Evolutionary conservation across 2,797 vertebrate species (phyloP).

Genomic region (Hemibagrus guttatus): DNA sequence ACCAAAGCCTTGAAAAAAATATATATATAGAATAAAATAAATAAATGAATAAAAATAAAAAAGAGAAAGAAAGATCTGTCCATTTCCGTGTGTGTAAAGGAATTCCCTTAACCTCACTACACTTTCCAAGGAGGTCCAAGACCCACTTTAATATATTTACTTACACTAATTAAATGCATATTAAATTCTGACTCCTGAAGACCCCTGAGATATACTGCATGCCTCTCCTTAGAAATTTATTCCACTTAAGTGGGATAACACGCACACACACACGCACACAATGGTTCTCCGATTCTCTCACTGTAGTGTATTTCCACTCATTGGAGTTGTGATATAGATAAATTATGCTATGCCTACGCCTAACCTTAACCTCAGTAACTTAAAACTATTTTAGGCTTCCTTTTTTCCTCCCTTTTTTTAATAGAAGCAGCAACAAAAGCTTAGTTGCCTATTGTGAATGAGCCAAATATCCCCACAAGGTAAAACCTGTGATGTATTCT

Average conservation of each 20-base stretch:
- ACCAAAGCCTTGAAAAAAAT: too few relatives aligned
- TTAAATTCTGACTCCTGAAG: conserved; percentile 32
- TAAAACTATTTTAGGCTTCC: neutral
- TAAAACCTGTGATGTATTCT: neutral
- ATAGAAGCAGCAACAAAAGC: neutral
- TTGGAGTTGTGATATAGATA: neutral
- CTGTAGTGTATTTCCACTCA: neutral
- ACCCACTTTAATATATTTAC: conserved; percentile 26
- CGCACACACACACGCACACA: conserved; percentile 2
- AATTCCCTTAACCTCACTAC: neutral
- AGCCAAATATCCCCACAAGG: neutral
- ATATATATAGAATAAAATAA: too few relatives aligned
- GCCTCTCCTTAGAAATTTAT: neutral
- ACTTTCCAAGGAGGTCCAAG: neutral
- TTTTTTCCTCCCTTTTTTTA: too few relatives aligned
- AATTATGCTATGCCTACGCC: neutral
- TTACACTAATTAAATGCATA: conserved; percentile 35
- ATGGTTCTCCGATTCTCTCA: neutral
- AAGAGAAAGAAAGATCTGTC: too few relatives aligned
- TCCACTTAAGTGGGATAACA: neutral
- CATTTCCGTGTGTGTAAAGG: too few relatives aligned
- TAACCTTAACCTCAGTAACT: neutral
- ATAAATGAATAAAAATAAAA: neutral
- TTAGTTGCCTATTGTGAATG: neutral
- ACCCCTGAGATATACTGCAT: conserved; percentile 16